phyloP scores from a whole-genome alignment of 2,797 vertebrate species.

The Botia almorhae region DNA sequence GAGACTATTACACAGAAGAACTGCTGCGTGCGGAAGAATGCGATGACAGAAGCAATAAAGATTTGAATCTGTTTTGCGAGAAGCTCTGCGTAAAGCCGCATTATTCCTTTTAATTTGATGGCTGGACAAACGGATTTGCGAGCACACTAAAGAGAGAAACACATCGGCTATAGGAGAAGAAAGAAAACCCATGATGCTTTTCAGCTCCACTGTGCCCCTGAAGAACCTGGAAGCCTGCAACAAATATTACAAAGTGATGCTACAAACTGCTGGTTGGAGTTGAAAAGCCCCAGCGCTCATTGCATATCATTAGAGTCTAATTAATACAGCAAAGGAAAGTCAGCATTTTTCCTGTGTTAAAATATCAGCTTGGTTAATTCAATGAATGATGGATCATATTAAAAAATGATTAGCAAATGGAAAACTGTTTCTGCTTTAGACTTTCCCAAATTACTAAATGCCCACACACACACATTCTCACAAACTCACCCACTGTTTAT shows the following conservation, averaged over 20 bases:
- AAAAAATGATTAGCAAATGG: constrained; percentile 56
- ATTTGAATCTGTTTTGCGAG: constrained; percentile 7
- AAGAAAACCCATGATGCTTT: constrained; percentile 15
- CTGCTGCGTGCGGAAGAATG: constrained; percentile 10
- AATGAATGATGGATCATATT: constrained; percentile 55
- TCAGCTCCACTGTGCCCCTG: background rate
- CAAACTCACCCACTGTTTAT: constrained; percentile 32
- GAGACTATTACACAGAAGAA: constrained; percentile 22
- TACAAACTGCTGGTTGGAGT: constrained; percentile 35
- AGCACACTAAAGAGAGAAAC: background rate
- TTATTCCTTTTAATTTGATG: constrained; percentile 15
- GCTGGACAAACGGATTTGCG: constrained; percentile 30
- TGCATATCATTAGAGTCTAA: constrained; percentile 47
- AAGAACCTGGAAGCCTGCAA: constrained; percentile 26
- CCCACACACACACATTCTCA: background rate
- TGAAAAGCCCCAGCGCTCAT: constrained; percentile 33
- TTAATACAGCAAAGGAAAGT: constrained; percentile 54
- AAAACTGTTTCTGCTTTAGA: constrained; percentile 38
- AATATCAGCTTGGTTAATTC: constrained; percentile 55
- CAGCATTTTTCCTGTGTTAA: constrained; percentile 51
- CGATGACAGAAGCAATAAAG: background rate
- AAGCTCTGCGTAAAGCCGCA: background rate
- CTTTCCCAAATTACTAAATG: constrained; percentile 22
- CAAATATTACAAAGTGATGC: constrained; percentile 33
- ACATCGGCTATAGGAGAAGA: constrained; percentile 2